These are phyloP conservation scores for Lepisosteus oculatus DNA, from an alignment of 2,113 vertebrate genomes.

Conservation along the genomic window DNA sequence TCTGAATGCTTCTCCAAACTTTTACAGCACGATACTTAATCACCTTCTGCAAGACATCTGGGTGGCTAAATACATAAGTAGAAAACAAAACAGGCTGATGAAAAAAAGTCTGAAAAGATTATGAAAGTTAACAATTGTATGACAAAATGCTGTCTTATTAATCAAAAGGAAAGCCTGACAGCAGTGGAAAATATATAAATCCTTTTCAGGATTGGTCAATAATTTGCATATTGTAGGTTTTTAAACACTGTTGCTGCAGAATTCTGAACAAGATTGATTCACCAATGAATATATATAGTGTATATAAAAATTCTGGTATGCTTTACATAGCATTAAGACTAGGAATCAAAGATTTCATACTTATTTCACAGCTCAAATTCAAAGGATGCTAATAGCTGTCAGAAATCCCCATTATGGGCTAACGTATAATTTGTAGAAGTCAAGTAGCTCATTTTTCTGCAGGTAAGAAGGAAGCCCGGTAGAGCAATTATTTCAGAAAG, in stretches of 20 bases:
- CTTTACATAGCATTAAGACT: constrained; percentile 62
- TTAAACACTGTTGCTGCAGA: too few relatives aligned
- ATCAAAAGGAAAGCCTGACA: too few relatives aligned
- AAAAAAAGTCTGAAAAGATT: neutral
- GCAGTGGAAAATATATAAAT: too few relatives aligned
- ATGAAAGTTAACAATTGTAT: too few relatives aligned
- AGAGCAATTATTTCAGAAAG: constrained; percentile 84
- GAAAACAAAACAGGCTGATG: neutral
- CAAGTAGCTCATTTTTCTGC: constrained; percentile 80
- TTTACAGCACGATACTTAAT: neutral
- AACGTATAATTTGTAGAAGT: constrained; percentile 82
- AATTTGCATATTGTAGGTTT: too few relatives aligned
- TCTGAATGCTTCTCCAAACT: constrained; percentile 1
- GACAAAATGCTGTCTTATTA: neutral
- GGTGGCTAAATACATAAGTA: neutral
- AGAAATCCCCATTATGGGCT: constrained; percentile 80
- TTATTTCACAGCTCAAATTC: constrained; percentile 70
- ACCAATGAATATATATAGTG: too few relatives aligned
- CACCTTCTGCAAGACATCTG: neutral
- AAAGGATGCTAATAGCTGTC: constrained; percentile 74
- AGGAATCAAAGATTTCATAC: constrained; percentile 69
- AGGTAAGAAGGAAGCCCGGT: constrained; percentile 80
- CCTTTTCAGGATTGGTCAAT: too few relatives aligned
- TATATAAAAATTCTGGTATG: neutral
- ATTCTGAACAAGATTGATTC: too few relatives aligned